Evolutionary conservation across 2,113 vertebrate genomes (phyloP).

Genomic region (Eubucco bourcierii): DNA sequence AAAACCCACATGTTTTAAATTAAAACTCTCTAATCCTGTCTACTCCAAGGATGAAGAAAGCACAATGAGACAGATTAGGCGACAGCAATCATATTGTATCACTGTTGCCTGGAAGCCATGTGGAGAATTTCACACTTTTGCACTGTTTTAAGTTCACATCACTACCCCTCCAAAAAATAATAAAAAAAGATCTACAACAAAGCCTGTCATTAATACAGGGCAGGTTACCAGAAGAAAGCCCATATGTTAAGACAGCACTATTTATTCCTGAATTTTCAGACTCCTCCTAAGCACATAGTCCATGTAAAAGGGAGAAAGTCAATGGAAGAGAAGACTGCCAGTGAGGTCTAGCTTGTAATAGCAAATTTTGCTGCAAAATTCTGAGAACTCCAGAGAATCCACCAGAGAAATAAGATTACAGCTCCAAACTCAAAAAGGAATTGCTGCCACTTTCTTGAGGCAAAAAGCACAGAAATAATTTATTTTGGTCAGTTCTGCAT

Average conservation of each 20-base stretch:
- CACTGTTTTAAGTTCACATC: not conserved
- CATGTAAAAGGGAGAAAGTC: not conserved
- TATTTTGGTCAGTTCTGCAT: not conserved
- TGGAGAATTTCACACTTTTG: slow-evolving; percentile 13
- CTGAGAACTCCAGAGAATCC: not conserved
- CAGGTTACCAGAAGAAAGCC: not conserved
- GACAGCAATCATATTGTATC: slow-evolving; percentile 20
- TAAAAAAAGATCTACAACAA: not conserved
- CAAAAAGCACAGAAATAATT: not conserved
- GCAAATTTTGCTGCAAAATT: not conserved
- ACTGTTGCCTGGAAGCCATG: not conserved
- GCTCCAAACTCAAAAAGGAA: not conserved
- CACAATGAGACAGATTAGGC: slow-evolving; percentile 16
- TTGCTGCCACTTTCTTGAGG: not conserved
- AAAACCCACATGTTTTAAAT: slow-evolving; percentile 57
- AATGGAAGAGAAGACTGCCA: not conserved
- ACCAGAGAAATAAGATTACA: not conserved
- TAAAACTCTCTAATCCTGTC: slow-evolving; percentile 51
- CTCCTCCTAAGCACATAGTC: not conserved
- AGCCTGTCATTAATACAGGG: not conserved
- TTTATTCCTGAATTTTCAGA: not conserved
- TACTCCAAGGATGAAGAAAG: slow-evolving; percentile 56
- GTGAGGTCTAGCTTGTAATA: not conserved
- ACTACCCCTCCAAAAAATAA: not conserved
- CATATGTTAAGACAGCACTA: not conserved